Evolutionary conservation across 1,140 invertebrate species (phyloP), one percentile per base, ranked within the genome.

Genomic region (Zaprionus capensis): DNA sequence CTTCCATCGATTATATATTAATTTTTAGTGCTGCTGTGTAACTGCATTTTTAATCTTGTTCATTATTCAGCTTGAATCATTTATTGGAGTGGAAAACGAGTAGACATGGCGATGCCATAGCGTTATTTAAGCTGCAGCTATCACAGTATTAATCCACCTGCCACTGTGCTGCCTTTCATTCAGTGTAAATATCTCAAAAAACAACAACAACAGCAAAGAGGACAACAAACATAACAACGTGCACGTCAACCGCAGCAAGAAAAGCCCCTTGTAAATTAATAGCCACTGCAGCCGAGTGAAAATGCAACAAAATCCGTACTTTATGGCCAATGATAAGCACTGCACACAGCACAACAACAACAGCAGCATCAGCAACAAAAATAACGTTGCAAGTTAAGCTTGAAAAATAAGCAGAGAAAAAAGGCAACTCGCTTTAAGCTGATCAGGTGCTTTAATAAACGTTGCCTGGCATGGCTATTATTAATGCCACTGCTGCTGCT

Each of bases 221-320:
- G 22, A 55, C 24, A 49, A 69, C 26, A 22, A 22, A 24, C 46
- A 22, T 12, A 7, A 24, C 9, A 51, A 51, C 46, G 46, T 22
- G 20, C 46, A 22, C 46, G 46, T 51, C 49, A 74, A 56, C 57
- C 38, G 24, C 65, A 80, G 62, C 36, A 61, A 65, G 66, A 58
- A 57, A 63, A 79, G 69, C 76, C 62, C 61, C 76, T 17, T 80
- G 72, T 87, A 87, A 86, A 86, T 86, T 86, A 87, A 86, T 86
- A 77, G 80, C 70, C 80, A 77, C 78, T 79, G 83, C 83, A 80
- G 78, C 70, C 72, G 76, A 82, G 71, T 76, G 61, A 57, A 74
- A 61, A 56, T 36, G 44, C 49, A 49, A 61, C 65, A 78, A 78
- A 86, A 74, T 75, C 75, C 75, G 2, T 75, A 70, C 64, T 82